These are phyloP conservation scores for Antitype chi DNA, from an alignment of 2,888 invertebrate genomes.

Conservation along the genomic window DNA sequence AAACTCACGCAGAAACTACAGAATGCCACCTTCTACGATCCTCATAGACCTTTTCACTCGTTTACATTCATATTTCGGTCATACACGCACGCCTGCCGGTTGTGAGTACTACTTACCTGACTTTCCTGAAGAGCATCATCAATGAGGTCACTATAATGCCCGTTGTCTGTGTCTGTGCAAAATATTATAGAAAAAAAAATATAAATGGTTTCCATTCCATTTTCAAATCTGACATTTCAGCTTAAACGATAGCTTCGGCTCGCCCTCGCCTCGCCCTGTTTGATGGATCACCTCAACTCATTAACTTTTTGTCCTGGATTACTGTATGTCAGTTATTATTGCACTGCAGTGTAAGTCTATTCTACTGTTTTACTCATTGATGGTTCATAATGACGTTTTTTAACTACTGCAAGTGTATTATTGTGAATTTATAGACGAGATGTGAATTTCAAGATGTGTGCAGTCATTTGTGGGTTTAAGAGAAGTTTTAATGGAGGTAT, in stretches of 20 bases:
- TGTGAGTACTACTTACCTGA: no score
- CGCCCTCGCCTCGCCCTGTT: conserved; percentile 15
- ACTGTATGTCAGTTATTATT: conserved; percentile 64
- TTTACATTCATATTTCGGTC: no score
- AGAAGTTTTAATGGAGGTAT: conserved; percentile 17
- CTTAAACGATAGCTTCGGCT: conserved; percentile 17
- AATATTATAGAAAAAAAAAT: neutral
- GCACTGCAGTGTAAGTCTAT: conserved; percentile 53
- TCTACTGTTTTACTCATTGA: conserved; percentile 62
- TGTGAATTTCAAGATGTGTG: conserved; percentile 39
- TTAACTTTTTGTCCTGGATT: conserved; percentile 63
- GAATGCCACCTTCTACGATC: no score
- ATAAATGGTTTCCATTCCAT: neutral
- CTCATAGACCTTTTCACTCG: no score
- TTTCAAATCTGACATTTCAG: neutral
- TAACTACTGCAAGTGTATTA: conserved; percentile 55
- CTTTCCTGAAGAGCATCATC: no score
- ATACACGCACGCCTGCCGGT: no score
- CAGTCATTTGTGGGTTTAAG: conserved; percentile 42
- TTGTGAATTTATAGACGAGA: conserved; percentile 53
- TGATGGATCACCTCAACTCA: conserved; percentile 58
- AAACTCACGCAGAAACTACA: no score
- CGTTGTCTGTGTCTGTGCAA: no score
- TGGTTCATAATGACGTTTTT: conserved; percentile 61
- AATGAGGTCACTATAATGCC: no score